Percentiles rank a stretch among this genome's conserved stretches.
phyloP scores from a whole-genome alignment of 1,140 invertebrate genomes.

The Trichonephila clavata region DNA sequence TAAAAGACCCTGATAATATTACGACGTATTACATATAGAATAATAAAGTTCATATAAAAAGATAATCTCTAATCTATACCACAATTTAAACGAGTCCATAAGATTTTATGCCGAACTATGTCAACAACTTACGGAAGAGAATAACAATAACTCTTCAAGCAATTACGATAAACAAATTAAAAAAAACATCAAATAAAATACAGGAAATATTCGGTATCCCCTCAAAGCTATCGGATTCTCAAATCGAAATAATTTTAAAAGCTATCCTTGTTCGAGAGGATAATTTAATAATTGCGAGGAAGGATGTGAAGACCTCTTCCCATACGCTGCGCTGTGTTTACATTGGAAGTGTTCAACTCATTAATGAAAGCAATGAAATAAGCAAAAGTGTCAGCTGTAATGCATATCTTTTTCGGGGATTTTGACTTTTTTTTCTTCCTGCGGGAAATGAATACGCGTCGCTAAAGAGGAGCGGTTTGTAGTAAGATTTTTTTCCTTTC shows the following conservation, averaged over 20 bases:
- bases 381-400: slow-evolving; percentile 26
- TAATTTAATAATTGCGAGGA: slow-evolving; percentile 38
- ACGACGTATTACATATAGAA: too few species aligned
- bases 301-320: neutral
- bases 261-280: slow-evolving; percentile 9
- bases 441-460: neutral
- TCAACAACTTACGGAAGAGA: neutral
- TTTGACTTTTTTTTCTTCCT: neutral
- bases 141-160: slow-evolving; percentile 23
- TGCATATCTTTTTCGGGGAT: slow-evolving; percentile 27
- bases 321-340: slow-evolving; percentile 3
- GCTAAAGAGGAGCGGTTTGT: neutral
- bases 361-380: slow-evolving; percentile 21
- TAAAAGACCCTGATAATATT: too few species aligned
- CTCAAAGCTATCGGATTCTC: slow-evolving; percentile 15
- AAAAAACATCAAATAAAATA: neutral
- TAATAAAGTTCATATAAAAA: too few species aligned
- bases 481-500: neutral
- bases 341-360: slow-evolving; percentile 25
- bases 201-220: slow-evolving; percentile 24
- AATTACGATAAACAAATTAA: neutral
- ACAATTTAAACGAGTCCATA: too few species aligned
- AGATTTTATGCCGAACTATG: too few species aligned
- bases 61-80: too few species aligned
- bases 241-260: slow-evolving; percentile 13